Conservation (phyloP, 2,797 vertebrate species). For the Gallinago nigripennis region DNA sequence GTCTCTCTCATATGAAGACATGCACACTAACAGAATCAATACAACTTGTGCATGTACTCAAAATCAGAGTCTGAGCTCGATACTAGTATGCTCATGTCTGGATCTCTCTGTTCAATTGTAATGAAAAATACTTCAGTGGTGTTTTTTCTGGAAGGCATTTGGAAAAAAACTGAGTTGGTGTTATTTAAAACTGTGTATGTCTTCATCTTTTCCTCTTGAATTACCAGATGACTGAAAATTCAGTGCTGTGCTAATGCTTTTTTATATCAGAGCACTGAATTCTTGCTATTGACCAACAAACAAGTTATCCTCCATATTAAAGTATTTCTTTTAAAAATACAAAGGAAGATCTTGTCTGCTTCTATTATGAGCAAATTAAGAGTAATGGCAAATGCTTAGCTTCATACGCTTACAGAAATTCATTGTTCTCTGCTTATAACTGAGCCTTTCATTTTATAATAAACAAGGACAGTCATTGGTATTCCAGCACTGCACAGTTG, state of each 20-base stretch:
- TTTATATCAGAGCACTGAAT: not conserved
- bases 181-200: not conserved
- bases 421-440: slow-evolving; percentile 17
- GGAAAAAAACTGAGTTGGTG: not conserved
- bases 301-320: not conserved
- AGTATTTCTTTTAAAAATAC: slow-evolving; percentile 9
- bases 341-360: slow-evolving; percentile 28
- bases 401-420: slow-evolving; percentile 8
- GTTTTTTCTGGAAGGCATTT: not conserved
- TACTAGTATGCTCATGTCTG: not conserved
- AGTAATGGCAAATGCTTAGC: slow-evolving; percentile 40
- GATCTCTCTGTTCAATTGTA: not conserved
- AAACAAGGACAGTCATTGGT: slow-evolving; percentile 63
- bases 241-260: not conserved
- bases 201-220: not conserved
- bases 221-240: not conserved
- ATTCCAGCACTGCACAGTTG: slow-evolving; percentile 39
- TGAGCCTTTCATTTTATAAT: slow-evolving; percentile 30
- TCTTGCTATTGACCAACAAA: slow-evolving; percentile 2
- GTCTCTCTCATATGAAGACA: not conserved
- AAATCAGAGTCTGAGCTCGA: not conserved
- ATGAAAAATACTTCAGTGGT: not conserved
- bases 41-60: not conserved
- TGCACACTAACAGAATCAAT: not conserved
- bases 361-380: slow-evolving; percentile 56